Conservation (phyloP, 1,140 invertebrate species). For the Prorops nasuta region DNA sequence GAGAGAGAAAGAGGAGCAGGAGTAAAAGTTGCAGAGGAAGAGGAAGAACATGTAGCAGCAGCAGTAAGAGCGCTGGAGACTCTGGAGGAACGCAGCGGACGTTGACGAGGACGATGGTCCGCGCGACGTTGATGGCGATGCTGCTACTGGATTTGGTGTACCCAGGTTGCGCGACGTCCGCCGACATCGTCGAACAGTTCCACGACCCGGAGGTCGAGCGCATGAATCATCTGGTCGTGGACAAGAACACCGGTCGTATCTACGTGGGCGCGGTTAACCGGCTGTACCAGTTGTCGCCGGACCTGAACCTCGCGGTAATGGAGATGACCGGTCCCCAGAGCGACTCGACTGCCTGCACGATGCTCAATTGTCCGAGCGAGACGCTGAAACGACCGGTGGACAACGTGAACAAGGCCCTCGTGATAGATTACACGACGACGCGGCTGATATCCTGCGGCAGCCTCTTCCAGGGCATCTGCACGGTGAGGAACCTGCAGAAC, state of each 20-base stretch:
- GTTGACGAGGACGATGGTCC: slow-evolving; percentile 8
- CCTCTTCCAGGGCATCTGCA: slow-evolving; percentile 87
- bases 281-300: slow-evolving; percentile 87
- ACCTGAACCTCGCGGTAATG: slow-evolving; percentile 74
- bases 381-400: slow-evolving; percentile 74
- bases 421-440: slow-evolving; percentile 89
- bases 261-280: slow-evolving; percentile 93
- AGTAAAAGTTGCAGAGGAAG: too few relatives aligned
- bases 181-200: slow-evolving; percentile 67
- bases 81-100: slow-evolving; percentile 8
- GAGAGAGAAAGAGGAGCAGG: neutral
- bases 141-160: slow-evolving; percentile 45
- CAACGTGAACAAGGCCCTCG: slow-evolving; percentile 93
- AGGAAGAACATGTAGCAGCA: too few relatives aligned
- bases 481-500: slow-evolving; percentile 84
- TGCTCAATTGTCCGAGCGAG: slow-evolving; percentile 75
- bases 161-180: slow-evolving; percentile 51
- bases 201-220: slow-evolving; percentile 61
- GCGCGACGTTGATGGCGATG: slow-evolving; percentile 14
- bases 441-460: slow-evolving; percentile 92
- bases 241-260: slow-evolving; percentile 87
- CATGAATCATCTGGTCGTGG: slow-evolving; percentile 87
- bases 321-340: slow-evolving; percentile 86
- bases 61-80: too few relatives aligned
- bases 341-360: slow-evolving; percentile 87